A percentile compares a stretch with the other conserved stretches of the same genome.
Conservation (phyloP, 2,797 vertebrate genomes). For the Anolis apletophallus region DNA sequence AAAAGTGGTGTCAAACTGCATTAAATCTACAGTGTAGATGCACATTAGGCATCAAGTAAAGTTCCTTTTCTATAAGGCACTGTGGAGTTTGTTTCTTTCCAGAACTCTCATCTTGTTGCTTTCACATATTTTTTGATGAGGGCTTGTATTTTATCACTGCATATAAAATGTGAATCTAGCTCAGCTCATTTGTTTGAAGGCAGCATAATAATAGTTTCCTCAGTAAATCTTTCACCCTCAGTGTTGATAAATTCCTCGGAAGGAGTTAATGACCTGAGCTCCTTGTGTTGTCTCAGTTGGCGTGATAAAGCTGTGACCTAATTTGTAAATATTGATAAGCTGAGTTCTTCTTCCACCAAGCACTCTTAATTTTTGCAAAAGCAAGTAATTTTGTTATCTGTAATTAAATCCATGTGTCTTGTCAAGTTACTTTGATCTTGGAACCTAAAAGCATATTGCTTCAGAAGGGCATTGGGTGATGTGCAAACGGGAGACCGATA, state of each 20-base stretch:
- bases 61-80: background rate
- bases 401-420: constrained; percentile 40
- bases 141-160: background rate
- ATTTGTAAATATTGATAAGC: constrained; percentile 31
- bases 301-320: constrained; percentile 24
- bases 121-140: background rate
- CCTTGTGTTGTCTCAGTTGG: constrained; percentile 7
- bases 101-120: background rate
- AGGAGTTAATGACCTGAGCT: constrained; percentile 12
- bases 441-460: background rate
- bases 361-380: constrained; percentile 20
- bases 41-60: no score
- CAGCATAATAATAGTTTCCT: background rate
- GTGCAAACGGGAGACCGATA: background rate
- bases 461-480: background rate
- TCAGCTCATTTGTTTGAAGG: background rate
- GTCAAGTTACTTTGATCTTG: constrained; percentile 20
- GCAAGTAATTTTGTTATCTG: constrained; percentile 28
- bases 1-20: no score
- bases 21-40: no score
- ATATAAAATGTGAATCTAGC: background rate
- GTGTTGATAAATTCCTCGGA: background rate
- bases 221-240: background rate
- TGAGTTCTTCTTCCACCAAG: constrained; percentile 1
- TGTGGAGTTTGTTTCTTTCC: background rate